Base-by-base conservation (phyloP, 2,113 vertebrate genomes). In the Benitochromis conjunctus region DNA sequence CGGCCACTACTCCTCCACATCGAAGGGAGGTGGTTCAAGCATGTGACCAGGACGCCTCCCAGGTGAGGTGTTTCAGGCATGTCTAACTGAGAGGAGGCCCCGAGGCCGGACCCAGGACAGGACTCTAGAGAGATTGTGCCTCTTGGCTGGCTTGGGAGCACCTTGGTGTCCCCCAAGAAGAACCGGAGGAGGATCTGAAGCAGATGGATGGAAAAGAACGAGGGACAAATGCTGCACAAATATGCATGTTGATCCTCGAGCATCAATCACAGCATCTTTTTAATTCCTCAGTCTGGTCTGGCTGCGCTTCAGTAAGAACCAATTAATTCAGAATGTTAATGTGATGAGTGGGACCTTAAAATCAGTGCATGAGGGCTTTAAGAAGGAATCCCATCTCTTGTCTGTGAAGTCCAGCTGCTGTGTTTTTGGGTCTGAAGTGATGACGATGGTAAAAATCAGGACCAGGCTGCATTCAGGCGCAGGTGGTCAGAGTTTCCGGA, bases 61-160 rank as follows among this genome's bases (percentile, higher is more conserved):
- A 5, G 36, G 36, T 69, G 64, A 69, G 7, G 38, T 69, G 64
- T 24, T 69, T 69, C 36, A 41, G 64, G n/a, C n/a, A 69, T 43
- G 36, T 69, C n/a, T 41, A 41, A 43, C 2, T 14, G 36, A 21
- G 57, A 31, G 64, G 12, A 43, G 36, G 38, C 64, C 64, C n/a
- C 1, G 4, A 1, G 64, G n/a, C 19, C 0, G 0, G 36, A 66
- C 62, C 36, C 62, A 69, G 12, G 12, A 24, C 64, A 5, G 34
- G 34, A 43, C 36, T 1, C 36, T 0, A 0, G 64, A 69, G 36
- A 43, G 36, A 43, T 38, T 5, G 1, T 1, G 12, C n/a, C 7
- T 69, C n/a, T 24, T 41, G n/a, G n/a, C 36, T 69, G 64, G 64
- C n/a, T 41, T 43, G 62, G 62, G n/a, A 66, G 41, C 19, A 21